A percentile compares a stretch with the other conserved stretches of the same genome.
Conservation (phyloP, 2,888 invertebrate species). For the Mycogona germanica region DNA sequence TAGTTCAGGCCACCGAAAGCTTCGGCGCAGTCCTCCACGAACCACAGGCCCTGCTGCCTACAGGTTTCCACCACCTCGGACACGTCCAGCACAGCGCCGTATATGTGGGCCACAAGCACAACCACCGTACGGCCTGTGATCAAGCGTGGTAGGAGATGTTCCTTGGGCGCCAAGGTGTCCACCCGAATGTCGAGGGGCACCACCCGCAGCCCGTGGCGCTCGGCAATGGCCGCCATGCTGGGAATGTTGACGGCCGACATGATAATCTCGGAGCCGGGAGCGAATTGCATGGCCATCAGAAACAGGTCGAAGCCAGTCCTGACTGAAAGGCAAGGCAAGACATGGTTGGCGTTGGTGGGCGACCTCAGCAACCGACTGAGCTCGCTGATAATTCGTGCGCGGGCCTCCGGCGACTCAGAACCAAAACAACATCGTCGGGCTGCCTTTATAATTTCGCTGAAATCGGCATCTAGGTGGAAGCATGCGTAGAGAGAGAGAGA, state of each 20-base stretch:
- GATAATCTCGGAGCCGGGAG: conserved; percentile 34
- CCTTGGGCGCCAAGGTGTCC: conserved; percentile 31
- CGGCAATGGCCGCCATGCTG: conserved; percentile 31
- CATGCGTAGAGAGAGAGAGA: no score
- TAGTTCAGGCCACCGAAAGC: conserved; percentile 31
- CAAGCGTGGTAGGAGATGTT: conserved; percentile 28
- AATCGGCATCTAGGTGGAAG: no score
- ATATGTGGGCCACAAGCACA: conserved; percentile 33
- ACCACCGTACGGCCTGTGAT: conserved; percentile 32
- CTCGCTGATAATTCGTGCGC: no score
- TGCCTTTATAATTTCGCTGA: no score
- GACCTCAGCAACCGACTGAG: no score
- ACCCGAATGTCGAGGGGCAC: conserved; percentile 33
- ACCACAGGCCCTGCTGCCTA: conserved; percentile 25
- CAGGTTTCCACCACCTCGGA: conserved; percentile 30
- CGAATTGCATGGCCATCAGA: conserved; percentile 29
- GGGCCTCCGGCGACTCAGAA: no score
- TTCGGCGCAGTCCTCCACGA: conserved; percentile 36
- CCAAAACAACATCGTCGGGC: no score
- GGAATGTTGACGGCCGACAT: conserved; percentile 37
- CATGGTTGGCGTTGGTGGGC: conserved; percentile 7
- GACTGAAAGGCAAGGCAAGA: conserved; percentile 29
- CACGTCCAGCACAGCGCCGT: conserved; percentile 31
- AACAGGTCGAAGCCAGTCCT: conserved; percentile 31
- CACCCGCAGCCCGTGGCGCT: conserved; percentile 30